Evolutionary conservation across 1,140 invertebrate genomes (phyloP), one percentile per base, ranked within the genome.

Genomic region (Trissolcus basalis): DNA sequence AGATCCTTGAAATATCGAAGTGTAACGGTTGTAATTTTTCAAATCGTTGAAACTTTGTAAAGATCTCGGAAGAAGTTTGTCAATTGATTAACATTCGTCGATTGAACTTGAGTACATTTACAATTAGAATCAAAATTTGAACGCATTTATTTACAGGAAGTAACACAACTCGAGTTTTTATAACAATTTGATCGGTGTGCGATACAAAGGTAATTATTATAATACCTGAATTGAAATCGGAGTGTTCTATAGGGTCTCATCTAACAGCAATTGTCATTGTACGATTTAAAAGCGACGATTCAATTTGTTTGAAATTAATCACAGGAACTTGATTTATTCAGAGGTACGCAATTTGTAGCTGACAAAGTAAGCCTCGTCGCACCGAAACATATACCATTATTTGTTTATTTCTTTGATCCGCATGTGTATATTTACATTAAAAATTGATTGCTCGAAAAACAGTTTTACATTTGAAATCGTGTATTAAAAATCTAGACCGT

Each of bases 241-340:
- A 27, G 19, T 27, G n/a, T 27, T 27, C 19, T 27, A 27, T 6
- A 27, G 19, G 19, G n/a, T 39, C 9, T 11, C 36, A 39, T 4
- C n/a, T 8, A 39, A 39, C 36, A 39, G 3, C 36, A 39, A 39
- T 39, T 39, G 36, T 27, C 4, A 63, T 65, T 65, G 53, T 39
- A 67, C 50, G 35, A 67, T 67, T 67, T 56, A 56, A 67, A 67
- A 56, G 44, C 16, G 63, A 67, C 47, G 47, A 67, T 65, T 65
- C 44, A 45, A 53, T 39, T 39, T 39, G 9, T 11, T 39, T 39
- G 36, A 35, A 11, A 50, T 6, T 14, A 60, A 60, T 49, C 5
- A 36, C 44, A 50, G 56, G 56, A 50, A 60, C 45, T 44, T 44
- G 14, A 10, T 50, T 50, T 3, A 5, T 11, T 33, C 27, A 12